Percentiles rank a stretch among this genome's conserved stretches.
These are phyloP conservation scores for Egretta garzetta DNA, from an alignment of 2,113 vertebrate species.

Conservation along the genomic window DNA sequence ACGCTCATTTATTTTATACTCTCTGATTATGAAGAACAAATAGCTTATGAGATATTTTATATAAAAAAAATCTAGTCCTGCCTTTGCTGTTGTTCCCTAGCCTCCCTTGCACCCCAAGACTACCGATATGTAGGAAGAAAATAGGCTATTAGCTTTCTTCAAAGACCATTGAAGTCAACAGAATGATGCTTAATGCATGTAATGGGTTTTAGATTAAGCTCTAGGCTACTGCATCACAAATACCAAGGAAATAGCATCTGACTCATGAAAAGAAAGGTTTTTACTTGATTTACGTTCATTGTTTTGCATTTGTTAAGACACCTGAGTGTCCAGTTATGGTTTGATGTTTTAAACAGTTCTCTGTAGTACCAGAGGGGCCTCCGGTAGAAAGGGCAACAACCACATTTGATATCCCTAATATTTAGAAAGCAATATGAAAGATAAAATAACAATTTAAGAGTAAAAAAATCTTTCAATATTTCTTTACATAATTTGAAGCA, in stretches of 20 bases:
- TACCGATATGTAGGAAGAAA: slow-evolving; percentile 3
- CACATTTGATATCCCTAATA: not conserved
- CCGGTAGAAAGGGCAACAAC: not conserved
- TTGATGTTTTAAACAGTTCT: not conserved
- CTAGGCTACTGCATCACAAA: slow-evolving; percentile 29
- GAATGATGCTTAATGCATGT: slow-evolving; percentile 43
- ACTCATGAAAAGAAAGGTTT: slow-evolving; percentile 32
- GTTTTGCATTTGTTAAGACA: slow-evolving; percentile 24
- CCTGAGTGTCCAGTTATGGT: not conserved
- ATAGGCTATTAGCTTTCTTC: slow-evolving; percentile 16
- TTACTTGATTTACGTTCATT: slow-evolving; percentile 14
- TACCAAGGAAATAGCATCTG: slow-evolving; percentile 20
- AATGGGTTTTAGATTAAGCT: slow-evolving; percentile 36
- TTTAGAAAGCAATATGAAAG: not conserved
- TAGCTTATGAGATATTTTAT: not conserved
- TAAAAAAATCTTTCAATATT: not conserved
- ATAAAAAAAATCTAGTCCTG: not conserved
- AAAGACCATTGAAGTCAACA: slow-evolving; percentile 22
- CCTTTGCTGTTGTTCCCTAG: not conserved
- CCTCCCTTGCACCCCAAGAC: not conserved
- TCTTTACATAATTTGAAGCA: not conserved
- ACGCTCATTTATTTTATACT: not conserved
- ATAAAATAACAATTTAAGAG: not conserved
- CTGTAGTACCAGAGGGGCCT: not conserved
- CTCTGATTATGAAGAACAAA: not conserved